Conservation (phyloP, 2,797 vertebrate species). For the Nannoperca australis region DNA sequence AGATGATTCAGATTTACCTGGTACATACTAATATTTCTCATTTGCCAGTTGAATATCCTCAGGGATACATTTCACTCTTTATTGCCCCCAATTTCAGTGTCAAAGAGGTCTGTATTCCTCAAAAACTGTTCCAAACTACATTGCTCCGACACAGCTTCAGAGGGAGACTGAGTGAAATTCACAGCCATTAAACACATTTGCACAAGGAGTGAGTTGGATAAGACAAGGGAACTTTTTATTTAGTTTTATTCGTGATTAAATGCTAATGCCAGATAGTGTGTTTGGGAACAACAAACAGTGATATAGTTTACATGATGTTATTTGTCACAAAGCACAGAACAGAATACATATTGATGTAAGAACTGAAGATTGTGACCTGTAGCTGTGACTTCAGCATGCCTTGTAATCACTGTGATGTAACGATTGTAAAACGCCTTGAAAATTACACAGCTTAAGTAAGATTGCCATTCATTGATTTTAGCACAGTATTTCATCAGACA, state of each 20-base stretch:
- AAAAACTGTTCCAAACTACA: not conserved
- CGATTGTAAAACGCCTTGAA: not conserved
- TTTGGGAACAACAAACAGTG: not conserved
- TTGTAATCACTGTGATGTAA: not conserved
- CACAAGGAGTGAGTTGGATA: not conserved
- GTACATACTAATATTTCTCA: conserved; percentile 8
- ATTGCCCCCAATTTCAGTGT: not conserved
- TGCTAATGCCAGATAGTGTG: not conserved
- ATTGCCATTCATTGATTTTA: not conserved
- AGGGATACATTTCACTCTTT: not conserved
- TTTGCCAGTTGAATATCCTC: not conserved
- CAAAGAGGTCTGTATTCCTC: conserved; percentile 18
- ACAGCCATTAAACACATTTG: not conserved
- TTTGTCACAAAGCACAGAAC: not conserved
- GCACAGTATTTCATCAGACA: not conserved
- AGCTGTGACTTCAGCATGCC: not conserved
- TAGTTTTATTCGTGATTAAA: conserved; percentile 6
- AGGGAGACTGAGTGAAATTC: not conserved
- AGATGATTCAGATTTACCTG: conserved; percentile 1
- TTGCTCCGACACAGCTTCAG: not conserved
- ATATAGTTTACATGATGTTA: not conserved
- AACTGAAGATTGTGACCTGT: not conserved
- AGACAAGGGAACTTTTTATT: not conserved
- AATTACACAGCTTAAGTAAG: not conserved
- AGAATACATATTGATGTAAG: not conserved